Base-by-base conservation (phyloP, 1,140 invertebrate species). In the Rhyacophila brunnea region DNA sequence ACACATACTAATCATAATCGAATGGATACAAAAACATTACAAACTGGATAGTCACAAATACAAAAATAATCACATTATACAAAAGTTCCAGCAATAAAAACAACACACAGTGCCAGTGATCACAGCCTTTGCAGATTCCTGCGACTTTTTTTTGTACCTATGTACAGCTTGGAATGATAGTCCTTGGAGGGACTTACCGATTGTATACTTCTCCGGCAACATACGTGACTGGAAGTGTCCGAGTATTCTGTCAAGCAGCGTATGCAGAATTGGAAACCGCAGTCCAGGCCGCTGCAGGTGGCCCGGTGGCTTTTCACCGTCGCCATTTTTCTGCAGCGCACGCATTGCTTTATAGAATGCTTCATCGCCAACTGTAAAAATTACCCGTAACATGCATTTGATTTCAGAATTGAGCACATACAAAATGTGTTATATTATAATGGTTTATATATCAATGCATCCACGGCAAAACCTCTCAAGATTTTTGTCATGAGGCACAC, bases 171-270 rank as follows among this genome's bases (percentile, higher is more conserved):
- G 44, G 67, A 69, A 55, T 74, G 75, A 64, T 72, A 73, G 52
- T 74, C 68, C 68, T 79, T 79, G 4, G 74, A 74, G 4, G 77
- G 77, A 65, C 77, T 79, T 20, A 76, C 71, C 44, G 73, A 72
- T 60, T 76, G 68, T 19, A 79, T 64, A 51, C 73, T 73, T 60
- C 72, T 75, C 50, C 67, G 69, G 20, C 68, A 60, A 50, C 75
- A 77, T 0, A 13, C 71, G 62, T 70, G 73, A 64, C 68, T 68
- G n/a, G n/a, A n/a, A n/a, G n/a, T n/a, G 62, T 70, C 67, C 62
- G 74, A 72, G 51, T 72, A 68, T 42, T 69, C 67, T 52, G 67
- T 71, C 34, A 68, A 70, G 62, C 78, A 80, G 44, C 66, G 61
- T 50, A 60, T 70, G 55, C 78, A 80, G 59, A 74, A 80, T 45